phyloP scores from a whole-genome alignment of 1,140 invertebrate species.

The Drosophila jambulina region DNA sequence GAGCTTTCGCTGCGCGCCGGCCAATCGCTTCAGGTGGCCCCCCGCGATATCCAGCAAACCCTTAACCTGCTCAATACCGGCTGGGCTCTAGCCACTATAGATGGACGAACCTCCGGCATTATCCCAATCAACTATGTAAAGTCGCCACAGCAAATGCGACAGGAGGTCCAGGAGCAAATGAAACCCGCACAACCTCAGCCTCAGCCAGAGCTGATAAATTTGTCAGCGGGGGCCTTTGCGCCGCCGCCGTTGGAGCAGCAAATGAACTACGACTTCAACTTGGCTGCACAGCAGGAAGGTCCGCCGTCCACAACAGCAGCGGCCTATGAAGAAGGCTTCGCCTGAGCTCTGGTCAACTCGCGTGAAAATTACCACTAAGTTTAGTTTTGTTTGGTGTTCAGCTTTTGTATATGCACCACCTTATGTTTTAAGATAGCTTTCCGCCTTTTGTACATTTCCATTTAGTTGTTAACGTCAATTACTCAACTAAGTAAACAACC shows the following conservation, averaged over 20 bases:
- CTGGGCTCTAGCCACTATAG: constrained; percentile 90
- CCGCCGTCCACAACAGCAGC: constrained; percentile 60
- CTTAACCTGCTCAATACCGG: constrained; percentile 88
- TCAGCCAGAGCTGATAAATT: constrained; percentile 68
- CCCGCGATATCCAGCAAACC: constrained; percentile 92
- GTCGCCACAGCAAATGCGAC: constrained; percentile 77
- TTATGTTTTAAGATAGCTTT: constrained; percentile 42
- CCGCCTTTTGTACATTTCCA: constrained; percentile 55
- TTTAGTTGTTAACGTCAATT: constrained; percentile 24
- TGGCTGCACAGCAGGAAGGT: constrained; percentile 70
- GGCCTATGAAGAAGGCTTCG: constrained; percentile 59
- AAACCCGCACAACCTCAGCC: constrained; percentile 43
- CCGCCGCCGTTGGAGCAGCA: constrained; percentile 63
- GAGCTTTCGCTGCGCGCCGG: constrained; percentile 92
- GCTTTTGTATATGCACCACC: constrained; percentile 22
- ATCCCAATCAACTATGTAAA: constrained; percentile 93
- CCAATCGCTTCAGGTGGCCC: constrained; percentile 92
- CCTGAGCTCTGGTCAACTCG: constrained; percentile 16
- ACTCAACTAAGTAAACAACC: constrained; percentile 33
- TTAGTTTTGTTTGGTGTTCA: constrained; percentile 35
- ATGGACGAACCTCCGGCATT: constrained; percentile 90
- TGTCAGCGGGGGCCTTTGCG: constrained; percentile 68
- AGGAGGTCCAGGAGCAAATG: constrained; percentile 50
- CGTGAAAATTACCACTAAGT: constrained; percentile 28
- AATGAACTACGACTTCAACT: constrained; percentile 69